Base-by-base conservation (phyloP, 2,888 invertebrate genomes). In the Julus scandinavius region DNA sequence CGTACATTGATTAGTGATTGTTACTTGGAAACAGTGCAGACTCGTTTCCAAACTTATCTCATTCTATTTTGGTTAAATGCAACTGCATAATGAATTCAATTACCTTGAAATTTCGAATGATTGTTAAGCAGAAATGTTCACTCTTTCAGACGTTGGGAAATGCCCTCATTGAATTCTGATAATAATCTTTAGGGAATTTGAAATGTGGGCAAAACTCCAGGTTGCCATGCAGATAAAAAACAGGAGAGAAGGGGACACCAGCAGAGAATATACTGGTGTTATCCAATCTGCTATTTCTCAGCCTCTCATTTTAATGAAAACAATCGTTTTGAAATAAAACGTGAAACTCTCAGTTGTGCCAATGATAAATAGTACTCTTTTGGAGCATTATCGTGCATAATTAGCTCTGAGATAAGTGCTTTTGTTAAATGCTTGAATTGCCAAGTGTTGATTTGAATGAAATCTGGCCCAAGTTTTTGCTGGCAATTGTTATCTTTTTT, bases 391-490 rank as follows among this genome's bases (percentile, higher is more conserved):
- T 72, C 72, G 72, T 9, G 11, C 72, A 72, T 29, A 72, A 72
- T 72, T 20, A 72, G 29, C n/a, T 72, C 29, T 20, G 11, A 72
- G 72, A 72, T 72, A 72, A 72, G 72, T 72, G n/a, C 72, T 29
- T 72, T 72, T 72, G 72, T 72, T 29, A 72, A 72, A 72, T 72
- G 29, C 29, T 72, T 72, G 29, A 29, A 72, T 72, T 72, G 72
- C 72, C 72, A 29, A 72, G 72, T 72, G 72, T 72, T 72, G 29
- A 72, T 72, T 72, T 72, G 72, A 72, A 29, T 72, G 72, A 72
- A 72, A 72, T 72, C 7, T 72, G 72, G 72, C n/a, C 72, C 6
- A 72, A 29, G 11, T 72, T 72, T 72, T 72, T 29, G 9, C 29
- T 29, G 29, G 29, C 72, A 29, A 29, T 29, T 72, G 72, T 72